Base-by-base conservation (phyloP, 2,113 vertebrate species). In the Rhipidura dahli region DNA sequence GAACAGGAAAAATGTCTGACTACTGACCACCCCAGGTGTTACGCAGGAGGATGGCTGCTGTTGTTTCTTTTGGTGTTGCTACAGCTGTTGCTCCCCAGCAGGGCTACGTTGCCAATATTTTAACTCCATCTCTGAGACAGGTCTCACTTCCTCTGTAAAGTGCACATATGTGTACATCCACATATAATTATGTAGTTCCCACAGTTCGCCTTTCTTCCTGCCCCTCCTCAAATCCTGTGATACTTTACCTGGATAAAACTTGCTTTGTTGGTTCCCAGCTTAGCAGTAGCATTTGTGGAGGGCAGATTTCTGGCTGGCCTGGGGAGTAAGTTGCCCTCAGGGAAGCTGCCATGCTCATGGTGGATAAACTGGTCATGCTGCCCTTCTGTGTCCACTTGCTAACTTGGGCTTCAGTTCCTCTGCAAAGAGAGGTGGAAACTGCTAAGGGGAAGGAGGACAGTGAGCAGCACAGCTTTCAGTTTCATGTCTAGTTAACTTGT, bases 61-160 rank as follows among this genome's bases (percentile, higher is more conserved):
- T 68, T 92, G 30, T 91, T 95, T 90, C 59, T 70, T 53, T 53
- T 17, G 21, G n/a, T 94, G 83, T 83, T 95, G 77, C 87, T 92
- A 79, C 73, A 91, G 91, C 91, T 94, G 91, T 56, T 94, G 24
- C 21, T 89, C 60, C 65, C 69, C 60, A 33, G 31, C 31, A 60
- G 28, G 27, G 28, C 16, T 75, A 18, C 1, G 1, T 37, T 86
- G 79, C 64, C 56, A 71, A 24, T 72, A 31, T 87, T 95, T 92
- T 92, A 92, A 64, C 68, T 78, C 77, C 47, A 49, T 83, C 64
- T 70, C 30, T 81, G 77, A 69, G 71, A 51, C 35, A 69, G 59
- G 64, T 33, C 87, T 76, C 63, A 37, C 20, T 83, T 90, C 56
- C 79, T 83, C 63, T 83, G 61, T 61, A 47, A 89, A 78, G 83